These are phyloP conservation scores for Tiliacea citrago DNA, from an alignment of 2,888 invertebrate genomes.

Conservation along the genomic window DNA sequence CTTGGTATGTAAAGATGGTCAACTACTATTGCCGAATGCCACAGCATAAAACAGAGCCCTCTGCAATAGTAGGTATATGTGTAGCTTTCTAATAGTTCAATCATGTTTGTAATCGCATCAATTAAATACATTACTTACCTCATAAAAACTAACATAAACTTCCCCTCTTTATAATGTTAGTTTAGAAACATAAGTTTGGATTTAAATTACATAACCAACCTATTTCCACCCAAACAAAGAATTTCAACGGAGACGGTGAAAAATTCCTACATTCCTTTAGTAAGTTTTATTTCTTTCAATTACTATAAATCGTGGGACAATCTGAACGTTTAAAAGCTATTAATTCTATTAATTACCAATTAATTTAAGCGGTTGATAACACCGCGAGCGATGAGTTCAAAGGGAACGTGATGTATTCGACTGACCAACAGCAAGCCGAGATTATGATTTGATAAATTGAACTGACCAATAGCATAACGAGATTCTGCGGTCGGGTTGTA, in stretches of 20 bases:
- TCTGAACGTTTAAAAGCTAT: constrained; percentile 29
- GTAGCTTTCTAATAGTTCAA: too few species aligned
- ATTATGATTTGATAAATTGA: constrained; percentile 16
- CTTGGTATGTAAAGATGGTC: too few species aligned
- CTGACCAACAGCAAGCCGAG: constrained; percentile 21
- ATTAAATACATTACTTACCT: too few species aligned
- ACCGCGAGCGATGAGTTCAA: constrained; percentile 15
- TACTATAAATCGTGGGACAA: constrained; percentile 34
- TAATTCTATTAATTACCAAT: constrained; percentile 44
- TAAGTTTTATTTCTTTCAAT: constrained; percentile 33
- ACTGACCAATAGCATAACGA: constrained; percentile 9
- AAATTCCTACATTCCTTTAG: background rate
- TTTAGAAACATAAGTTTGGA: background rate
- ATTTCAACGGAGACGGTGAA: constrained; percentile 7
- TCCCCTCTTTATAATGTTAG: background rate
- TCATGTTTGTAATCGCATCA: too few species aligned
- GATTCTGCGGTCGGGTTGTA: background rate
- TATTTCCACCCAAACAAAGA: constrained; percentile 16
- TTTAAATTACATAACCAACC: background rate
- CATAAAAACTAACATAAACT: too few species aligned
- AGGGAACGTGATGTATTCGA: constrained; percentile 1
- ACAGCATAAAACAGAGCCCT: too few species aligned
- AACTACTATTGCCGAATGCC: too few species aligned
- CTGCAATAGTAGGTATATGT: too few species aligned
- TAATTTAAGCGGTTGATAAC: constrained; percentile 31